A percentile compares a stretch with the other conserved stretches of the same genome.
phyloP scores from a whole-genome alignment of 2,888 invertebrate species.

The Polyploca ridens region DNA sequence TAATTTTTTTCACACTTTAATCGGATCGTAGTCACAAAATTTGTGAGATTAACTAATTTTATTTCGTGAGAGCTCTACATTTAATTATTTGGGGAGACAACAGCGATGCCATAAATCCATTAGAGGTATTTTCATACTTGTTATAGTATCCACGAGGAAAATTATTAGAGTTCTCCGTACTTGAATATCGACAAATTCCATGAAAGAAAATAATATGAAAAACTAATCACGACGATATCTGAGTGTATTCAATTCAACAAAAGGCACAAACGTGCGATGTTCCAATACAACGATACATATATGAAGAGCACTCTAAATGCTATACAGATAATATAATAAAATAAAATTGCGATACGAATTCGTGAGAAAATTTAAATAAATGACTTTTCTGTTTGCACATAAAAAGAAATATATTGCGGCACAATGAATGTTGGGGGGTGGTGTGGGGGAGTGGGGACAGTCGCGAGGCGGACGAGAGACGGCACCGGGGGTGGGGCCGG shows the following conservation, averaged over 20 bases:
- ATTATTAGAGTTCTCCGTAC: not conserved
- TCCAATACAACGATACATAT: constrained; percentile 58
- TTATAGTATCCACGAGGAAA: not conserved
- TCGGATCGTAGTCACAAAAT: too few relatives aligned
- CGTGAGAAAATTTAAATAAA: constrained; percentile 85
- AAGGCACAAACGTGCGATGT: constrained; percentile 40
- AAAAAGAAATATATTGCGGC: constrained; percentile 85
- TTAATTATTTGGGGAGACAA: not conserved
- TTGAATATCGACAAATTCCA: not conserved
- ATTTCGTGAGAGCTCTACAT: not conserved
- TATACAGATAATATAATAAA: constrained; percentile 84
- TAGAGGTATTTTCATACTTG: not conserved
- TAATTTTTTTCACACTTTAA: too few relatives aligned
- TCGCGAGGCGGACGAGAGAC: constrained; percentile 72
- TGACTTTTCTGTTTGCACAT: constrained; percentile 85
- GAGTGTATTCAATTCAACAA: constrained; percentile 41
- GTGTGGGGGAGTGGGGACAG: constrained; percentile 70
- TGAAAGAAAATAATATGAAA: constrained; percentile 17
- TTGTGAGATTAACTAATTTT: too few relatives aligned
- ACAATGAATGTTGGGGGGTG: constrained; percentile 83
- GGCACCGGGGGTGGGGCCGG: constrained; percentile 48
- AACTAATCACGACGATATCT: constrained; percentile 40
- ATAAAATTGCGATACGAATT: constrained; percentile 84
- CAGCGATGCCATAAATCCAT: not conserved
- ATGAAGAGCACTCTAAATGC: constrained; percentile 75